These are phyloP conservation scores for Diarsia mendica DNA, from an alignment of 2,888 invertebrate species.

Conservation along the genomic window DNA sequence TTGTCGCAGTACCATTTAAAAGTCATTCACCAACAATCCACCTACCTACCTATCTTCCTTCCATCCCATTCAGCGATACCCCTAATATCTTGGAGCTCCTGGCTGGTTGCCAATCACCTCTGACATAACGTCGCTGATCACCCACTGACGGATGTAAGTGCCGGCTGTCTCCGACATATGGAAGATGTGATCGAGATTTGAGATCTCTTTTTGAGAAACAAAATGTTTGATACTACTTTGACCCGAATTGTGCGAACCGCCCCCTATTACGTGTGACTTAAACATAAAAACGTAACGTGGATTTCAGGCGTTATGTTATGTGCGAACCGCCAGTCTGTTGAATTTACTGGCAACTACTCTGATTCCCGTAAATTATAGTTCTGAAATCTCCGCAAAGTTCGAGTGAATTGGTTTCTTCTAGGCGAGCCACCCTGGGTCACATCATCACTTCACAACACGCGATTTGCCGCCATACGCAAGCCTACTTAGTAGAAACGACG, in stretches of 20 bases:
- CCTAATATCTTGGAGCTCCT: conserved; percentile 53
- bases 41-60: neutral
- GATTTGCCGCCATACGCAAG: neutral
- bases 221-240: neutral
- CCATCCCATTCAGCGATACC: conserved; percentile 28
- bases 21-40: neutral
- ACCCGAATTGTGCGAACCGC: too few relatives aligned
- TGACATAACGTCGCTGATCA: conserved; percentile 71
- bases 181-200: conserved; percentile 24
- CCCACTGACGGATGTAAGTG: conserved; percentile 72
- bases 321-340: neutral
- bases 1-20: neutral
- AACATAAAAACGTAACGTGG: too few relatives aligned
- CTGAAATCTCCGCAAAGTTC: neutral
- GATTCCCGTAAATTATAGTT: neutral
- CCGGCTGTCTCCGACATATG: conserved; percentile 56
- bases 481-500: neutral
- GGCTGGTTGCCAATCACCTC: conserved; percentile 75
- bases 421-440: neutral
- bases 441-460: neutral
- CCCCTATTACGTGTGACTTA: too few relatives aligned
- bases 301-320: too few relatives aligned
- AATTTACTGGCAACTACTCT: neutral
- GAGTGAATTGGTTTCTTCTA: too few relatives aligned
- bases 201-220: neutral